Percentiles rank a stretch among this genome's conserved stretches.
These are phyloP conservation scores for Chaetura pelagica DNA, from an alignment of 2,113 vertebrate species.

Conservation along the genomic window DNA sequence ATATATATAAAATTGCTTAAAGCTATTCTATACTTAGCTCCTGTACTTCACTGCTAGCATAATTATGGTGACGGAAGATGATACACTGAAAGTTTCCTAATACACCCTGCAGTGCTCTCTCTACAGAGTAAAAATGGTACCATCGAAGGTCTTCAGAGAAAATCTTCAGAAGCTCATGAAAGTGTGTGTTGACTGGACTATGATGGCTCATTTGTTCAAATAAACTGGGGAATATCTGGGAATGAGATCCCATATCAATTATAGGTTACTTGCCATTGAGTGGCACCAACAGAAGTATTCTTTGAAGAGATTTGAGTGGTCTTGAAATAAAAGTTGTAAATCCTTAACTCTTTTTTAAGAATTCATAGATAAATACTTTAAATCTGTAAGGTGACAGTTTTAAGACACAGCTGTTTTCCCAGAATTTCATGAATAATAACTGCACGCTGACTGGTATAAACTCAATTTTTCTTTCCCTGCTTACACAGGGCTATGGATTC, in stretches of 20 bases:
- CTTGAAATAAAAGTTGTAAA: not conserved
- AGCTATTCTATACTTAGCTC: not conserved
- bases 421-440: not conserved
- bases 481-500: not conserved
- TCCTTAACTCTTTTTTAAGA: not conserved
- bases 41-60: not conserved
- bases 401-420: not conserved
- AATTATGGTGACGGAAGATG: not conserved
- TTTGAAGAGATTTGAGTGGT: not conserved
- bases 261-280: not conserved
- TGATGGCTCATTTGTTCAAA: not conserved
- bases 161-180: not conserved
- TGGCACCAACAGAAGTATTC: not conserved
- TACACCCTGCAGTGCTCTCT: not conserved
- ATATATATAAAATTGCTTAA: not conserved
- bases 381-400: not conserved
- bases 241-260: not conserved
- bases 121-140: not conserved
- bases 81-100: not conserved
- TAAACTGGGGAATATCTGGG: not conserved
- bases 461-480: not conserved
- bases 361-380: not conserved
- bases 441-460: not conserved
- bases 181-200: not conserved
- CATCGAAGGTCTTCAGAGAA: not conserved